phyloP scores from a whole-genome alignment of 30 jellyfish, hydroid and myxozoan species.

The Hydractinia symbiolongicarpus region DNA sequence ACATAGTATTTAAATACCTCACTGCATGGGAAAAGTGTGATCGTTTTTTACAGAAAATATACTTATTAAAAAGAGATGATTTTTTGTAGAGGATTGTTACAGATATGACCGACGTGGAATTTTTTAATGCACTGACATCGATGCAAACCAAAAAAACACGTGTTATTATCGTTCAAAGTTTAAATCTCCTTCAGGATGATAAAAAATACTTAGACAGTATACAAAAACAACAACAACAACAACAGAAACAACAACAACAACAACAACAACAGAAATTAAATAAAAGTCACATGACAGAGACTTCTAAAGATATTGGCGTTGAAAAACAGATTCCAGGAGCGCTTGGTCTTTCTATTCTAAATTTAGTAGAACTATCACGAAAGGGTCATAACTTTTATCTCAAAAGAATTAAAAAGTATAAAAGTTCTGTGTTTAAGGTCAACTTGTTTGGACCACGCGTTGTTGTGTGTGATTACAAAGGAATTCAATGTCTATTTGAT shows the following conservation, averaged over 20 bases:
- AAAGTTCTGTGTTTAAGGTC: conserved; percentile 2
- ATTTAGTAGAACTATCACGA: neutral
- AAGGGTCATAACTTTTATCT: conserved; percentile 4
- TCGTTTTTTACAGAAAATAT: too few relatives aligned
- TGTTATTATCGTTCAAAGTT: neutral
- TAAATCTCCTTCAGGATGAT: neutral
- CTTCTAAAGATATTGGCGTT: neutral
- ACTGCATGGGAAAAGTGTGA: too few relatives aligned
- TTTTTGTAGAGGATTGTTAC: too few relatives aligned
- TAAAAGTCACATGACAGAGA: too few relatives aligned
- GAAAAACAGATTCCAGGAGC: conserved; percentile 6
- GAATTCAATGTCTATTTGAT: conserved; percentile 2
- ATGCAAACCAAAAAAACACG: neutral
- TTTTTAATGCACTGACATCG: too few relatives aligned
- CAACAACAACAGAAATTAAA: neutral
- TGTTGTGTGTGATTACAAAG: conserved; percentile 3
- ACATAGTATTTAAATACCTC: too few relatives aligned
- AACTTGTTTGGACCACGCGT: neutral
- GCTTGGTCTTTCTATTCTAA: conserved; percentile 3
- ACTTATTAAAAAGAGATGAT: too few relatives aligned
- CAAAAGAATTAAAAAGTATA: neutral
- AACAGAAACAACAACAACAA: conserved; percentile 1
- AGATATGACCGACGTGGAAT: too few relatives aligned
- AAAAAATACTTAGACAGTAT: neutral
- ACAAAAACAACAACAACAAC: neutral